These are phyloP conservation scores for Pogona vitticeps DNA, from an alignment of 2,113 vertebrate species.

Conservation along the genomic window DNA sequence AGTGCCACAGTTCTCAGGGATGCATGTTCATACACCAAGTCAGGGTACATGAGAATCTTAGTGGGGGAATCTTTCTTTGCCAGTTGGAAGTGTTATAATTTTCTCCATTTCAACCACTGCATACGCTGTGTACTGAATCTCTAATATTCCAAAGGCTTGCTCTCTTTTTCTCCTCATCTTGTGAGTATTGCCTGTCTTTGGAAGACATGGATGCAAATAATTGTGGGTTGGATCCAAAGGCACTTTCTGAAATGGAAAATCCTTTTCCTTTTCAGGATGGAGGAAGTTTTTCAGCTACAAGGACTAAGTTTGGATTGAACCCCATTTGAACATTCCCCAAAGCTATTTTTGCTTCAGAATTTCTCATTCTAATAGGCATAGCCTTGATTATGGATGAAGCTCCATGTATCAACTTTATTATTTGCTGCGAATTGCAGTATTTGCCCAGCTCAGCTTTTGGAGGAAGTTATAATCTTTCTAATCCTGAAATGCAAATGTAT, in stretches of 20 bases:
- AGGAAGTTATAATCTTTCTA: conserved; percentile 18
- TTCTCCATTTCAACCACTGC: too few species aligned
- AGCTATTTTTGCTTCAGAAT: not conserved
- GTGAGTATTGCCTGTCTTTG: too few species aligned
- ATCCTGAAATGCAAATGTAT: conserved; percentile 43
- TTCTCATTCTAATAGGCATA: not conserved
- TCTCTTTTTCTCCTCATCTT: too few species aligned
- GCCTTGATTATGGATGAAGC: not conserved
- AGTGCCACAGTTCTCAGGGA: too few species aligned
- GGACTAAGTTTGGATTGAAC: not conserved
- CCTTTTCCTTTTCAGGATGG: not conserved
- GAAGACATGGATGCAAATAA: not conserved
- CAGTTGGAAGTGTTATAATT: too few species aligned
- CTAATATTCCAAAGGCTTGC: too few species aligned
- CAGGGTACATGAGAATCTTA: too few species aligned
- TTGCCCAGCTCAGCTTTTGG: not conserved
- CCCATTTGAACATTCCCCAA: not conserved
- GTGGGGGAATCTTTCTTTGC: too few species aligned
- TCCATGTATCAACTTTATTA: not conserved
- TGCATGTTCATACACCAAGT: too few species aligned
- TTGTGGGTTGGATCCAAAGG: not conserved
- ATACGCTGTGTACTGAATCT: too few species aligned
- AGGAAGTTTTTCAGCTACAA: not conserved
- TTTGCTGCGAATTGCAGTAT: conserved; percentile 24
- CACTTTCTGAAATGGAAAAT: not conserved